These are phyloP conservation scores for Graptemys geographica DNA, from an alignment of 2,797 vertebrate species.

Conservation along the genomic window DNA sequence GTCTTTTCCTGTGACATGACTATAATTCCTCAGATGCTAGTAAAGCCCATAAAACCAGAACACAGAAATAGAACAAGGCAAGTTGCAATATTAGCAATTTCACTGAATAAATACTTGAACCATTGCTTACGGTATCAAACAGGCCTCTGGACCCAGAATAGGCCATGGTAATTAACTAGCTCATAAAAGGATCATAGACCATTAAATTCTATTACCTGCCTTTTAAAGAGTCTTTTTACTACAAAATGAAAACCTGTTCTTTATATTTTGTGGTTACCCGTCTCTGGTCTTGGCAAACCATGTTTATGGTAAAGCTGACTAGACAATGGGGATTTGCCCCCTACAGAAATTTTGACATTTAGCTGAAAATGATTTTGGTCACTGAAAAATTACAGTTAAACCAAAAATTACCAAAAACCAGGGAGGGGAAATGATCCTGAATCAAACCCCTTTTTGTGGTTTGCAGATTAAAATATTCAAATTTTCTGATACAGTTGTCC, in stretches of 20 bases:
- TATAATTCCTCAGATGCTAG: constrained; percentile 27
- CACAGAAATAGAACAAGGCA: background rate
- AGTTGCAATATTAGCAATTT: background rate
- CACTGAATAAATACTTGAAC: background rate
- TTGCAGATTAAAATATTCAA: background rate
- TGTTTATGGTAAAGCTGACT: accelerated
- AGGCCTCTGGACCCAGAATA: accelerated
- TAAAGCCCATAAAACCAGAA: background rate
- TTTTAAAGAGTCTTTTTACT: background rate
- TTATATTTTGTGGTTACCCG: accelerated
- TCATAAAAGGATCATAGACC: background rate
- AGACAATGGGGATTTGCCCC: background rate
- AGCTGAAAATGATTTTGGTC: accelerated
- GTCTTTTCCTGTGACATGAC: constrained; percentile 1
- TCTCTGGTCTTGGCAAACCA: accelerated
- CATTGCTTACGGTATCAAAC: background rate
- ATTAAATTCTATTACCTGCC: background rate
- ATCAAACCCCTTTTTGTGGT: background rate
- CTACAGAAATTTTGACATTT: background rate
- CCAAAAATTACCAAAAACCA: background rate
- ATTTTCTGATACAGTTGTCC: accelerated
- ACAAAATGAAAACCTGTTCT: background rate
- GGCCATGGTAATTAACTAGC: background rate
- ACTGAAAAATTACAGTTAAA: background rate
- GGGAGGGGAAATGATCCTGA: background rate